Evolutionary conservation across 2,113 vertebrate species (phyloP).

Genomic region (Theristicus caerulescens): DNA sequence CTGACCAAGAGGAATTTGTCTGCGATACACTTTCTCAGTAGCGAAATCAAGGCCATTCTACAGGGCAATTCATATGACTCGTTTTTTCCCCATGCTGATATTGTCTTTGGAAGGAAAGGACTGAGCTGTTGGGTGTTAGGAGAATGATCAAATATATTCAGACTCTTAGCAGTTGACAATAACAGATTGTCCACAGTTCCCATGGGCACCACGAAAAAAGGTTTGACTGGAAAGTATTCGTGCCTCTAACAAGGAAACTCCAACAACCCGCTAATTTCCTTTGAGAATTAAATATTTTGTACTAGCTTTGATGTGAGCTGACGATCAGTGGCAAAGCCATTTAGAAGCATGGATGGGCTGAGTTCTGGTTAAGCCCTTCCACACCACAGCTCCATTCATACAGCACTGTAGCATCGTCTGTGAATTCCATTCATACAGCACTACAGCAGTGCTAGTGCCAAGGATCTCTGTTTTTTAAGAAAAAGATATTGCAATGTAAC

Average conservation of each 20-base stretch:
- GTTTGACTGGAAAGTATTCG: neutral
- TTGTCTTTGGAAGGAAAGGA: neutral
- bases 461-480: neutral
- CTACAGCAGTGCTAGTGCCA: neutral
- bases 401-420: neutral
- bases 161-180: neutral
- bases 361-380: neutral
- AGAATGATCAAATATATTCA: constrained; percentile 1
- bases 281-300: neutral
- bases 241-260: constrained; percentile 5
- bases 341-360: neutral
- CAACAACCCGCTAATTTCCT: neutral
- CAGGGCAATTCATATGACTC: neutral
- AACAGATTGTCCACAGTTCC: neutral
- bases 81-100: neutral
- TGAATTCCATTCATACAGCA: constrained; percentile 33
- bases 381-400: constrained; percentile 9
- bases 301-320: constrained; percentile 5
- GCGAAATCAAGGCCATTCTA: neutral
- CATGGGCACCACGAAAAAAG: neutral
- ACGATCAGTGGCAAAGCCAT: neutral
- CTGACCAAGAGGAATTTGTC: neutral
- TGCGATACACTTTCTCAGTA: neutral
- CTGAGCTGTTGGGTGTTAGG: neutral
- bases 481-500: constrained; percentile 28